Evolutionary conservation across 2,113 vertebrate species (phyloP), one percentile per base, ranked within the genome.

Genomic region (Etheostoma cragini): DNA sequence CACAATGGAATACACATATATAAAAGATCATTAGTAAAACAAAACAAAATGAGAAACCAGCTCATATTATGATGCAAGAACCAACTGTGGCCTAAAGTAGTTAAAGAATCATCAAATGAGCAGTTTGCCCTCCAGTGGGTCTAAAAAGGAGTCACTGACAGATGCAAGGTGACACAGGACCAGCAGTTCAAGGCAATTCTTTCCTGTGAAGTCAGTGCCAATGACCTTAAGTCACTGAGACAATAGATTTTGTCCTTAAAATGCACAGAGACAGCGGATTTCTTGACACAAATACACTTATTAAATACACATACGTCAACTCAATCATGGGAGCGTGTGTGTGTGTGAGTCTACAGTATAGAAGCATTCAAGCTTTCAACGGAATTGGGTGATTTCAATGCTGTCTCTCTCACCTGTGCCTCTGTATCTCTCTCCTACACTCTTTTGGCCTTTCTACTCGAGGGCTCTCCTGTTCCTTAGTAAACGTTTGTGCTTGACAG

Each of bases 401-500:
- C 5, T 14, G 14, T 72, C 52, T 67, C 53, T 35, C 56, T 75
- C 68, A 75, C 60, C 65, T 84, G 35, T n/a, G 6, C 46, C 47
- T 68, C 33, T n/a, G 6, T 46, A 67, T 70, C 52, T 61, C 50
- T 76, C 45, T 66, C 52, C 35, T 57, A n/a, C 68, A 26, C 72
- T 45, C 45, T 46, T 22, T 75, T 24, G 54, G 3, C 60, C 50
- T 84, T 30, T 84, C 35, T 74, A 72, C 72, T 74, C 2, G n/a
- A 84, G 58, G 76, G 72, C 57, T 80, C 54, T 76, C 63, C 53
- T 83, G 67, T 82, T 87, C 82, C 54, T 83, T 38, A 84, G 79
- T 90, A 90, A 93, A 91, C 88, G 87, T 89, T 87, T 85, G 72
- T 16, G 42, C 72, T 73, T 76, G 84, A 89, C 89, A 89, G 82